These are phyloP conservation scores for Ornithoptera priamus DNA, from an alignment of 2,888 invertebrate genomes.

Conservation along the genomic window DNA sequence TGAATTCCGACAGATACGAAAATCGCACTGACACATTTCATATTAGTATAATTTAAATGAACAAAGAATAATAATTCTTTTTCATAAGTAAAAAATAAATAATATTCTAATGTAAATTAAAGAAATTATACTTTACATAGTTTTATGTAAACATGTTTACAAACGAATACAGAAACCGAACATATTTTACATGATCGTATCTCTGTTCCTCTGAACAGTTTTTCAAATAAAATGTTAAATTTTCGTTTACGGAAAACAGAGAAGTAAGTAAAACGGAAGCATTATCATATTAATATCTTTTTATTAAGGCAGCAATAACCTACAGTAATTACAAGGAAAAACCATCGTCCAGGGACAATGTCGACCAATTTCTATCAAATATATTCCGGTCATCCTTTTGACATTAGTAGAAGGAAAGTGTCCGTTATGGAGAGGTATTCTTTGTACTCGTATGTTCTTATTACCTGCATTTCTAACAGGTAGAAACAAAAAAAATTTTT, in stretches of 20 bases:
- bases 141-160: too few relatives aligned
- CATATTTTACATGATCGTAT: too few relatives aligned
- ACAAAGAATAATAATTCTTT: too few relatives aligned
- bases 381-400: conserved; percentile 28
- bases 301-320: conserved; percentile 12
- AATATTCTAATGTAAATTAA: too few relatives aligned
- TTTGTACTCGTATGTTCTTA: not conserved
- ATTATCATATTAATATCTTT: conserved; percentile 6
- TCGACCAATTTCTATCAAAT: conserved; percentile 29
- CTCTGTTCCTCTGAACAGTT: too few relatives aligned
- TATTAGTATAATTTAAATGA: too few relatives aligned
- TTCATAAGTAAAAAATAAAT: too few relatives aligned
- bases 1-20: too few relatives aligned
- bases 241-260: not conserved
- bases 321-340: conserved; percentile 22
- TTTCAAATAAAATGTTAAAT: not conserved
- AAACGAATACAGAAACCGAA: too few relatives aligned
- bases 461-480: conserved; percentile 23
- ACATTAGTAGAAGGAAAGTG: conserved; percentile 27
- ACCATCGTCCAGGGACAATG: conserved; percentile 28
- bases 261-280: not conserved
- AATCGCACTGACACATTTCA: too few relatives aligned
- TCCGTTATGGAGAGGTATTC: not conserved
- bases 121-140: too few relatives aligned
- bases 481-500: too few relatives aligned